Percentiles rank a stretch among this genome's conserved stretches.
These are phyloP conservation scores for Sorex araneus DNA, from an alignment of 2,113 vertebrate species.

Conservation along the genomic window DNA sequence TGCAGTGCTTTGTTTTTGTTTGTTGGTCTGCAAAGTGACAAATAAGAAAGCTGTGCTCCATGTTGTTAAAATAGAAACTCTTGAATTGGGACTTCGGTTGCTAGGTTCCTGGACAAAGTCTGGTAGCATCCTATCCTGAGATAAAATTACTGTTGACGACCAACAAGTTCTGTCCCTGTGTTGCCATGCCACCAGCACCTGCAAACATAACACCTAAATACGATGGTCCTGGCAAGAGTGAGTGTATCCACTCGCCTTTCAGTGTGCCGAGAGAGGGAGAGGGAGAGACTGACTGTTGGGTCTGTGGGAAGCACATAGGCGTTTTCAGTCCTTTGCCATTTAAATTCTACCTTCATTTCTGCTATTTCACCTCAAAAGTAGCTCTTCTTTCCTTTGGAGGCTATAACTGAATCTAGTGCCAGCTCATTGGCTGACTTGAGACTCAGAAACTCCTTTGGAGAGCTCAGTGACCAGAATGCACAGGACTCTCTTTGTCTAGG, in stretches of 20 bases:
- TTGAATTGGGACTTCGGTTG: background rate
- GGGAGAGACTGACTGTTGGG: background rate
- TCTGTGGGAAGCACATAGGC: background rate
- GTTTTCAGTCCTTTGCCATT: background rate
- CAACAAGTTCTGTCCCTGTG: background rate
- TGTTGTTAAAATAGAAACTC: slow-evolving; percentile 52
- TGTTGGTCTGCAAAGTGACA: slow-evolving; percentile 46
- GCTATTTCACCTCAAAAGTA: slow-evolving; percentile 11
- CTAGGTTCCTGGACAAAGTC: slow-evolving; percentile 18
- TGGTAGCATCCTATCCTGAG: background rate
- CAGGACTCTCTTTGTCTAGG: background rate
- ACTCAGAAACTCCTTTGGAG: background rate
- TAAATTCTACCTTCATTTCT: background rate
- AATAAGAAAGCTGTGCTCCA: slow-evolving; percentile 38
- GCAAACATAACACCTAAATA: slow-evolving; percentile 16
- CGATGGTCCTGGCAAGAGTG: background rate
- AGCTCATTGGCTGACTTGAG: background rate
- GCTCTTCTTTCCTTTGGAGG: background rate
- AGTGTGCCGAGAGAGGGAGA: too few species aligned
- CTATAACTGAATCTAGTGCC: background rate
- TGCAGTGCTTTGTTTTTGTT: background rate
- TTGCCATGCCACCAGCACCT: background rate
- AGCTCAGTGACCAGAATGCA: background rate
- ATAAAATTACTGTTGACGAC: slow-evolving; percentile 59
- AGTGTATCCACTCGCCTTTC: background rate